These are phyloP conservation scores for Xiphorhynchus erythropygius DNA, from an alignment of 2,797 vertebrate genomes.

Conservation along the genomic window DNA sequence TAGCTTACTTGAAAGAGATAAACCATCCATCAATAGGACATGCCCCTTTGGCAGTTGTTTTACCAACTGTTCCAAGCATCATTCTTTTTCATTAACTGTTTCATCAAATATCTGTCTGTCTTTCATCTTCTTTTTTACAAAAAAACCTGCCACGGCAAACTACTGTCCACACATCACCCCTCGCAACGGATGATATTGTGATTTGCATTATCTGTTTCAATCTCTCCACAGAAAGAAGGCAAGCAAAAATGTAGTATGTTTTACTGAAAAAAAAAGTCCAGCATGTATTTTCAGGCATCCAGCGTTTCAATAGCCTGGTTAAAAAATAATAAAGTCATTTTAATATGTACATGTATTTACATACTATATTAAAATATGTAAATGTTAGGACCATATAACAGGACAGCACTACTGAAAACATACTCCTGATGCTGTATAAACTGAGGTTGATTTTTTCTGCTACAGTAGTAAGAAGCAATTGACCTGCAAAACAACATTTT, in stretches of 20 bases:
- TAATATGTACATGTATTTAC: neutral
- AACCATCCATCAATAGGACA: constrained; percentile 20
- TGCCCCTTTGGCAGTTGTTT: neutral
- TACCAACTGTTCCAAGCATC: neutral
- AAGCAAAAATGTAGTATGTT: neutral
- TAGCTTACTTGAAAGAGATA: neutral
- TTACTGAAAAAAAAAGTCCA: neutral
- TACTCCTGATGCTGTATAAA: neutral
- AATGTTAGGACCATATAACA: neutral
- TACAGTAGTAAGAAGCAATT: neutral
- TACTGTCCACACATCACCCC: neutral
- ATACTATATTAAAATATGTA: neutral
- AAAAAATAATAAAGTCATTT: neutral
- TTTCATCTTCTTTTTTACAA: neutral
- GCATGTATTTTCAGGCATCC: neutral
- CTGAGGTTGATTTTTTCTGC: neutral
- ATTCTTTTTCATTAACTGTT: constrained; percentile 23
- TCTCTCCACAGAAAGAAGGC: neutral
- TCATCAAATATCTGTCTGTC: constrained; percentile 4
- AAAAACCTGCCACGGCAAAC: neutral
- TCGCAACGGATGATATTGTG: neutral
- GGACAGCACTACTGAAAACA: neutral
- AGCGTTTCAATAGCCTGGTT: neutral
- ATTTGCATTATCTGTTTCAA: neutral
- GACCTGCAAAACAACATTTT: neutral